Evolutionary conservation across 2,113 vertebrate genomes (phyloP).

Genomic region (Trichechus manatus): DNA sequence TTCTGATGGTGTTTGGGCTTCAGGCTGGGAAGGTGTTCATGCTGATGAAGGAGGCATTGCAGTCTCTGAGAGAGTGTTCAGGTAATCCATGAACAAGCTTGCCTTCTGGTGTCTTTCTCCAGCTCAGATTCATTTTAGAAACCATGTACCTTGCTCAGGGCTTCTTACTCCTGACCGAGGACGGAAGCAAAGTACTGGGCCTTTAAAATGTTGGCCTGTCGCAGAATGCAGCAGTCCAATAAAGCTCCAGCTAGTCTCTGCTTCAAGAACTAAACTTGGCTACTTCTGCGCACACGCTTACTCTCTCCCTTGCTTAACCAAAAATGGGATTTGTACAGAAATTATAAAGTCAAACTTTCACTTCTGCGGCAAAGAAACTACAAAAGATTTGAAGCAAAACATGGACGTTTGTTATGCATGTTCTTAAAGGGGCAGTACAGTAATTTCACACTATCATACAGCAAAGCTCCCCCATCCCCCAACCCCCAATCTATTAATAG

Average conservation of each 20-base stretch:
- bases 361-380: not conserved
- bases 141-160: not conserved
- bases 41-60: not conserved
- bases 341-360: not conserved
- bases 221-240: not conserved
- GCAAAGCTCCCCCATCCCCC: not conserved
- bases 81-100: not conserved
- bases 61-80: not conserved
- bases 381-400: not conserved
- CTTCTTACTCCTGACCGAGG: conserved; percentile 25
- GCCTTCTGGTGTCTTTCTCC: not conserved
- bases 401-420: not conserved
- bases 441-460: not conserved
- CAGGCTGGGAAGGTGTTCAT: not conserved
- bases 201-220: not conserved
- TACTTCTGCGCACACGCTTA: not conserved
- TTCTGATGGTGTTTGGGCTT: not conserved
- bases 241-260: not conserved
- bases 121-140: conserved; percentile 34
- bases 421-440: not conserved
- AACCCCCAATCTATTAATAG: not conserved
- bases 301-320: not conserved
- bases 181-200: conserved; percentile 26
- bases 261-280: not conserved
- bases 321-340: not conserved